A percentile compares a stretch with the other conserved stretches of the same genome.
These are phyloP conservation scores for Antrozous pallidus DNA, from an alignment of 2,797 vertebrate species.

Conservation along the genomic window DNA sequence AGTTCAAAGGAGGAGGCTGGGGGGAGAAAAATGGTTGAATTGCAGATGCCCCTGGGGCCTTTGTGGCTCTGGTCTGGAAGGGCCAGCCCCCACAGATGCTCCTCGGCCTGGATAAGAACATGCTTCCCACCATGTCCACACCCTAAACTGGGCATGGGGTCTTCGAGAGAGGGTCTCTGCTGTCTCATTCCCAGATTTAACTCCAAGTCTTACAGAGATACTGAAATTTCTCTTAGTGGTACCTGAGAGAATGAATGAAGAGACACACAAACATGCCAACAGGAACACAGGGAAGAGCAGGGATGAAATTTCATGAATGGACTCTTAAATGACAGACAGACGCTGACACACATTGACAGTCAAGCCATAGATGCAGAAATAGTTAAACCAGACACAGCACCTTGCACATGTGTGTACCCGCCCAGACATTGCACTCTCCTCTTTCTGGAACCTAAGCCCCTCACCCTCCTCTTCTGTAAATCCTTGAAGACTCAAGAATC, in stretches of 20 bases:
- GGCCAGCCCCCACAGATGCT: neutral
- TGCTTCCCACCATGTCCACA: neutral
- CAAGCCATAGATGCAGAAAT: neutral
- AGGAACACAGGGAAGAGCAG: neutral
- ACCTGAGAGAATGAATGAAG: neutral
- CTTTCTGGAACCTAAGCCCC: neutral
- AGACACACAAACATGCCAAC: neutral
- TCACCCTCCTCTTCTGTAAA: neutral
- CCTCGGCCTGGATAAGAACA: neutral
- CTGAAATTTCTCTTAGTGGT: conserved; percentile 19
- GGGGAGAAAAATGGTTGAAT: neutral
- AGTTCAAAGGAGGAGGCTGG: neutral
- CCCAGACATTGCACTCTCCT: neutral
- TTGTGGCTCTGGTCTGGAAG: conserved; percentile 1
- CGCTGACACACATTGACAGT: neutral
- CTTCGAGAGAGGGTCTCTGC: neutral
- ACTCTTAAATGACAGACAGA: neutral
- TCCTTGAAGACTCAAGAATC: conserved; percentile 24
- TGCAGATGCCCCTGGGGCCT: neutral
- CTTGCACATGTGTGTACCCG: neutral
- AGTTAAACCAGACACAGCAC: neutral
- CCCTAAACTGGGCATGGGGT: neutral
- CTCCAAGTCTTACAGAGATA: neutral
- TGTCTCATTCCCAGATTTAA: neutral
- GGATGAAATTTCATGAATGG: neutral